phyloP scores from a whole-genome alignment of 2,888 invertebrate species.

The Octonoba sinensis region DNA sequence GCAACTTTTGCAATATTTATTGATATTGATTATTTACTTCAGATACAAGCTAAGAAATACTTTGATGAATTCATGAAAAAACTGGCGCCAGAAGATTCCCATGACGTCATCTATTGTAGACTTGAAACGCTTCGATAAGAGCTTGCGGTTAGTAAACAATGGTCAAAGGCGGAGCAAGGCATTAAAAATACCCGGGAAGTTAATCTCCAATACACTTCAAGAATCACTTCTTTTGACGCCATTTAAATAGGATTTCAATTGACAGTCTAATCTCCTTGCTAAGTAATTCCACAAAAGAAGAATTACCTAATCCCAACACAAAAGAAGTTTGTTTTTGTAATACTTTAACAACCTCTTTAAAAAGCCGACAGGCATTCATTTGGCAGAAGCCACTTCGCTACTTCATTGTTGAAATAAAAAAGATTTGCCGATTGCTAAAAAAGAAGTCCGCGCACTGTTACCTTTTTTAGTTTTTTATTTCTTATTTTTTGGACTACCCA shows the following conservation, averaged over 20 bases:
- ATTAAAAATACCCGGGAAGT: neutral
- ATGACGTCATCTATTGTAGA: no score
- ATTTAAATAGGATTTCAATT: constrained; percentile 43
- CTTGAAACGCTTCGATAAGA: no score
- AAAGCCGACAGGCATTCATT: constrained; percentile 17
- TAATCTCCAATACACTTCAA: constrained; percentile 37
- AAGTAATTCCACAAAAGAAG: constrained; percentile 33
- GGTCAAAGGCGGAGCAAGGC: no score
- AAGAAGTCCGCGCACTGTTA: constrained; percentile 7
- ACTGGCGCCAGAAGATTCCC: no score
- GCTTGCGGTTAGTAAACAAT: no score
- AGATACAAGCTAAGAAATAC: no score
- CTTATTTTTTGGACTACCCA: constrained; percentile 18
- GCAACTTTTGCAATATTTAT: no score
- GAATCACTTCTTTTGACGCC: constrained; percentile 12
- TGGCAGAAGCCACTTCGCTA: constrained; percentile 25
- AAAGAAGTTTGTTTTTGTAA: constrained; percentile 63
- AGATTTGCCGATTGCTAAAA: constrained; percentile 17
- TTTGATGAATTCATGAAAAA: no score
- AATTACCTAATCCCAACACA: constrained; percentile 48
- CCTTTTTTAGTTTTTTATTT: constrained; percentile 40
- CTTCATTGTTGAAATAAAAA: constrained; percentile 34
- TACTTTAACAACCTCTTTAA: constrained; percentile 56
- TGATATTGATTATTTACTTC: no score
- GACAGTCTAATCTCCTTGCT: constrained; percentile 54